Base-by-base conservation (phyloP, 1,140 invertebrate genomes). In the Ceratoteleas bidentatus region DNA sequence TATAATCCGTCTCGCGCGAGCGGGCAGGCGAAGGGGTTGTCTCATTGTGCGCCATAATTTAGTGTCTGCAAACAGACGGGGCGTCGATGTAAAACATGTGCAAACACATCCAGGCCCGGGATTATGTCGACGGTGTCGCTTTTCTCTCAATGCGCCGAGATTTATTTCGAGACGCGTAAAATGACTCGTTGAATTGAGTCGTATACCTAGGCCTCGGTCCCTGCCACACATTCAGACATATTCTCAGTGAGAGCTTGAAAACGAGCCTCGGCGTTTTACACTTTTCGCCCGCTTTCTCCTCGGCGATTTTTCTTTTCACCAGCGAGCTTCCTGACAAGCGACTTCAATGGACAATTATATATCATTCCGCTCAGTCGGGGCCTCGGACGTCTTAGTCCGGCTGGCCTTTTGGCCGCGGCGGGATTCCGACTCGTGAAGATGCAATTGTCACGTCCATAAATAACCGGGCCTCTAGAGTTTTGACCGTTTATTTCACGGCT, bases 31-130 rank as follows among this genome's bases (percentile, higher is more conserved):
- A 87, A 88, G 84, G 87, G 87, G 85, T 87, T 87, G 76, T 78
- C 84, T 85, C 81, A 90, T 90, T 91, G 90, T 90, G 75, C 85
- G 76, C 81, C 70, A 87, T 91, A 91, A 91, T 91, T 91, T 91
- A 91, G 85, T 91, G 90, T 90, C 90, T 91, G 88, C 89, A 91
- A 91, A 91, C 89, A 91, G 84, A 86, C 89, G 86, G 88, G 89
- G 88, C 85, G 86, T 88, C 85, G 85, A 90, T 90, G 89, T 90
- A 89, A 89, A 90, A 90, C 89, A 90, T 88, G 89, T 83, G 89
- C 89, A 90, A 90, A 90, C 88, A 87, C 85, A 88, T 87, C 79
- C 52, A 76, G 79, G 58, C 70, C 16, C 68, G 45, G 81, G 86
- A 87, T 87, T 87, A 88, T 87, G 78, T 54, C 73, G 80, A 75